Evolutionary conservation across 2,797 vertebrate genomes (phyloP).

Genomic region (Artibeus jamaicensis): DNA sequence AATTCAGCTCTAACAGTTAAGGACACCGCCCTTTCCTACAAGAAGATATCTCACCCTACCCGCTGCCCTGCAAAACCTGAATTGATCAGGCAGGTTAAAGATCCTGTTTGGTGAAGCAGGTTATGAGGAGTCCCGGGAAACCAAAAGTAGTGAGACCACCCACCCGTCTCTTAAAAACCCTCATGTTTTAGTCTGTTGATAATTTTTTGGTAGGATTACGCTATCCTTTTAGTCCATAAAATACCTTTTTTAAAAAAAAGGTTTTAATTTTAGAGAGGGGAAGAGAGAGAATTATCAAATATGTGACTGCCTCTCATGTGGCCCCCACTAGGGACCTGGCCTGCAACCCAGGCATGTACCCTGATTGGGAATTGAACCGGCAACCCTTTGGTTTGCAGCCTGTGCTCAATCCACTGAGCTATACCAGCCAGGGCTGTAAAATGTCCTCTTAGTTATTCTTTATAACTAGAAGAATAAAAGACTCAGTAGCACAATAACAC

Average conservation of each 20-base stretch:
- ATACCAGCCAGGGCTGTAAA: too few relatives aligned
- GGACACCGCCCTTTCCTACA: not conserved
- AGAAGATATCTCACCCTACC: not conserved
- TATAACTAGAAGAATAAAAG: not conserved
- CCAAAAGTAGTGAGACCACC: not conserved
- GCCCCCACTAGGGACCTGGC: too few relatives aligned
- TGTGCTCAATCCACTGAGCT: too few relatives aligned
- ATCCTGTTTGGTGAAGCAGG: not conserved
- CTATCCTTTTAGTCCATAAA: constrained; percentile 4
- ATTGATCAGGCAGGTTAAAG: not conserved
- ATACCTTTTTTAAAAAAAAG: not conserved
- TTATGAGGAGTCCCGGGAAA: not conserved
- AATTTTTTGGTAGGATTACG: not conserved
- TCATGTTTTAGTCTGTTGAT: not conserved
- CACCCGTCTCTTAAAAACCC: not conserved
- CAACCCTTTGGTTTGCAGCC: too few relatives aligned
- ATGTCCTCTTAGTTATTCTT: not conserved
- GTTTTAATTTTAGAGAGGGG: too few relatives aligned
- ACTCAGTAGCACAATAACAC: not conserved
- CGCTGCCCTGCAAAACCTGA: not conserved
- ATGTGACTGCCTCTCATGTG: too few relatives aligned
- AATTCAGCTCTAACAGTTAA: constrained; percentile 43
- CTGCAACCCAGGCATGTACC: too few relatives aligned
- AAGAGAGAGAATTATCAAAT: too few relatives aligned
- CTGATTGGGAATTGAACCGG: too few relatives aligned